Evolutionary conservation across 2,113 vertebrate species (phyloP), one percentile per base, ranked within the genome.

Genomic region (Romanogobio albipinnatus): DNA sequence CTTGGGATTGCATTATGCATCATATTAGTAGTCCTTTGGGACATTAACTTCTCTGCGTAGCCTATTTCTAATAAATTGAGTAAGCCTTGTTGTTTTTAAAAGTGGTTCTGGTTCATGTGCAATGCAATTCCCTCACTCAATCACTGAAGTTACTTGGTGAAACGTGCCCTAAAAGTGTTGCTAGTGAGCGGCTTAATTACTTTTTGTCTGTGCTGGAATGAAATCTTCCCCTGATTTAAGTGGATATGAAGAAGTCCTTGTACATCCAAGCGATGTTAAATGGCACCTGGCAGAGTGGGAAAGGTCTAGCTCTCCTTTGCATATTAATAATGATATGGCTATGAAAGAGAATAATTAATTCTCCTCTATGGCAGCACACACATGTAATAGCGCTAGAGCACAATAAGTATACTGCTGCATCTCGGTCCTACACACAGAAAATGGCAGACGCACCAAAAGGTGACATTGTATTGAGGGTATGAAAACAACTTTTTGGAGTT

Each of bases 221-320:
- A 90, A 91, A 89, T 87, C 85, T 68, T 73, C 76, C 79, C 75
- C 19, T 88, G 91, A 93, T 91, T 68, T 91, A 85, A 91, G 86
- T 90, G 82, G 89, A 91, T 91, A 90, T 90, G 81, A 92, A 90
- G 86, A 87, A 91, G 91, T 84, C 71, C 78, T 62, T 90, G 87
- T 88, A 90, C 90, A 89, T 92, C 86, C 86, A 88, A 91, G 88
- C 43, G 87, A 89, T 91, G 87, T 91, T 91, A 93, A 93, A 88
- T 89, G 73, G 82, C 86, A 91, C 78, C 80, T 90, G 82, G 86
- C 87, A 87, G 88, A 86, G 87, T 73, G 71, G 84, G 78, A 86
- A 85, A 66, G 17, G 75, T 85, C 80, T 62, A 0, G 70, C n/a
- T 26, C 66, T 85, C 45, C 84, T 89, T 89, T 91, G 89, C 90